Percentiles rank a stretch among this genome's conserved stretches.
Conservation (phyloP, 2,113 vertebrate genomes). For the Columbina picui region DNA sequence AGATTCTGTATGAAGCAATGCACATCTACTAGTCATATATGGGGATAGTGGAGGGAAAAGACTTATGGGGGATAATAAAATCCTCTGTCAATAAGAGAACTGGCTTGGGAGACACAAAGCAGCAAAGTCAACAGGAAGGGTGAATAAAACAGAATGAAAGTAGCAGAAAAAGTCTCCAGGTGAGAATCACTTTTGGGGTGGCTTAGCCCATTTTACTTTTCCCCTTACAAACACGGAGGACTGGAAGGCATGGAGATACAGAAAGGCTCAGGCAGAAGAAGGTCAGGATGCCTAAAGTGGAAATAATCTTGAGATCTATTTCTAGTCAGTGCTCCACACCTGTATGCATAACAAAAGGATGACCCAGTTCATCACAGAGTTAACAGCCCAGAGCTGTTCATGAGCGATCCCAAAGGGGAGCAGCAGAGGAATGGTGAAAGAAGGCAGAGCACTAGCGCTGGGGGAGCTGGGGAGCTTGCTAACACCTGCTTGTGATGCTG, state of each 20-base stretch:
- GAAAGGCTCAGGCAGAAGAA: neutral
- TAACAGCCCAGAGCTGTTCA: neutral
- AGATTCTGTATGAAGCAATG: neutral
- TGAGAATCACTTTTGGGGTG: neutral
- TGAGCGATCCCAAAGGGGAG: neutral
- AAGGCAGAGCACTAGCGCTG: neutral
- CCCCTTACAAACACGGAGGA: neutral
- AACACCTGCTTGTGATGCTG: slow-evolving; percentile 46
- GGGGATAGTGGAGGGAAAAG: neutral
- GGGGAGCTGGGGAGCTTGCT: slow-evolving; percentile 18
- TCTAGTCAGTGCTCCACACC: neutral
- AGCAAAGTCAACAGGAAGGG: neutral
- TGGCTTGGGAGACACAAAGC: neutral
- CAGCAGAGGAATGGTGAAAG: neutral
- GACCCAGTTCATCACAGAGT: neutral
- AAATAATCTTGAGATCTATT: slow-evolving; percentile 7
- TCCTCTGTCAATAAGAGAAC: neutral
- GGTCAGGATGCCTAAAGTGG: neutral
- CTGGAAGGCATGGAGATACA: neutral
- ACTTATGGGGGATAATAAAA: neutral
- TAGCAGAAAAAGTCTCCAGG: neutral
- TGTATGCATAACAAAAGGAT: neutral
- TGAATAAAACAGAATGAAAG: neutral
- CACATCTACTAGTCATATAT: neutral
- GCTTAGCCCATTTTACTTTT: neutral